Conservation (phyloP, 2,888 invertebrate genomes). For the Pollenia amentaria region DNA sequence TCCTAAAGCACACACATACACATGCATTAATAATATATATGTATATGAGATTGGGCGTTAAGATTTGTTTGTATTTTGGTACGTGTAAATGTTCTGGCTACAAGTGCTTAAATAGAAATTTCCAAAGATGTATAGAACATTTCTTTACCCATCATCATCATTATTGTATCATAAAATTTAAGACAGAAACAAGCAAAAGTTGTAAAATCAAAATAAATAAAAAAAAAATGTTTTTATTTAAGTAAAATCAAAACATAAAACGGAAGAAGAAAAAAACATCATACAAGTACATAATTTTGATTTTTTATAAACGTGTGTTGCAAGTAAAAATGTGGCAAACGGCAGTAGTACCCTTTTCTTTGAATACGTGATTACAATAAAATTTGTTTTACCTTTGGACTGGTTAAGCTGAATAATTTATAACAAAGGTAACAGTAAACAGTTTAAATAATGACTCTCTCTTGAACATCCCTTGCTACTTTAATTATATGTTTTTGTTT, state of each 20-base stretch:
- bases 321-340: not conserved
- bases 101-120: slow-evolving; percentile 7
- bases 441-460: no score
- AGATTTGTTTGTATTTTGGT: slow-evolving; percentile 20
- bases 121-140: not conserved
- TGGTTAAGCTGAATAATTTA: no score
- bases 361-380: no score
- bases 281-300: not conserved
- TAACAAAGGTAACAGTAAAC: no score
- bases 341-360: not conserved
- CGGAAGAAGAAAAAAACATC: no score
- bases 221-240: not conserved
- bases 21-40: slow-evolving; percentile 14
- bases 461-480: no score
- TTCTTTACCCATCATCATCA: slow-evolving; percentile 16
- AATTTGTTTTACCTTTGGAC: no score
- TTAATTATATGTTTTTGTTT: no score
- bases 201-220: slow-evolving; percentile 11
- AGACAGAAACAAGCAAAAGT: slow-evolving; percentile 3
- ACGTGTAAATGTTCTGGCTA: slow-evolving; percentile 22
- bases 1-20: slow-evolving; percentile 1
- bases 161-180: slow-evolving; percentile 27
- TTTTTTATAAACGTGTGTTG: not conserved
- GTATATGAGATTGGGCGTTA: not conserved
- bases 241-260: not conserved